Percentiles rank a stretch among this genome's conserved stretches.
Conservation (phyloP, 2,797 vertebrate genomes). For the Lophotriccus pileatus region DNA sequence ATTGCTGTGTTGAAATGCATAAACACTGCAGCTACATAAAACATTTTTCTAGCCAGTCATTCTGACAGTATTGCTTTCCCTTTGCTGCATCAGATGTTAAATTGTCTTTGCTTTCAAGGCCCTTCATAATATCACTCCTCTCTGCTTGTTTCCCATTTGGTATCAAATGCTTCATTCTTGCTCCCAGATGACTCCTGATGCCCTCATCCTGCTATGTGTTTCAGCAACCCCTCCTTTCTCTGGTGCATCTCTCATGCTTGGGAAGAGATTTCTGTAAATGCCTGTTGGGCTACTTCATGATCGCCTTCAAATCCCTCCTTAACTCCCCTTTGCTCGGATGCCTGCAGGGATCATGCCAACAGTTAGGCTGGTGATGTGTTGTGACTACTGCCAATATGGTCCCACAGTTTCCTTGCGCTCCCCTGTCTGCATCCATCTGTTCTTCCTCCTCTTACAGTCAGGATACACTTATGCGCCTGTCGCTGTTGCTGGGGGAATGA, state of each 20-base stretch:
- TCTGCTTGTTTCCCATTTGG: not conserved
- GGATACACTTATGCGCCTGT: not conserved
- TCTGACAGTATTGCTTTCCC: not conserved
- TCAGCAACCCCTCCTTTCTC: not conserved
- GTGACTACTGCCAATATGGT: conserved; percentile 19
- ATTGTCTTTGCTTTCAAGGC: not conserved
- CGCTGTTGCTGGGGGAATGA: not conserved
- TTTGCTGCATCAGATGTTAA: not conserved
- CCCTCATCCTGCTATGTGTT: rapidly evolving
- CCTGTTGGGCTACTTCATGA: not conserved
- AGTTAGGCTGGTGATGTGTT: not conserved
- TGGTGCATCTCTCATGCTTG: rapidly evolving
- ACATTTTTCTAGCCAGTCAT: not conserved
- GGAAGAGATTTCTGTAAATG: not conserved
- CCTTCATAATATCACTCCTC: not conserved
- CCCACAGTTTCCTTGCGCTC: rapidly evolving
- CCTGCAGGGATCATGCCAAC: not conserved
- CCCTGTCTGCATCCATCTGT: conserved; percentile 22
- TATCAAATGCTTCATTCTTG: not conserved
- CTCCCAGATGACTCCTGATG: not conserved
- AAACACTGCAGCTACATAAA: not conserved
- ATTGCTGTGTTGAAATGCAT: not conserved
- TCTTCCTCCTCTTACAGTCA: not conserved
- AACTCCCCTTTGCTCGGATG: not conserved
- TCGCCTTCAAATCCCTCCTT: not conserved